Percentiles rank a stretch among this genome's conserved stretches.
Conservation (phyloP, 2,113 vertebrate species). For the Cephalopterus ornatus region DNA sequence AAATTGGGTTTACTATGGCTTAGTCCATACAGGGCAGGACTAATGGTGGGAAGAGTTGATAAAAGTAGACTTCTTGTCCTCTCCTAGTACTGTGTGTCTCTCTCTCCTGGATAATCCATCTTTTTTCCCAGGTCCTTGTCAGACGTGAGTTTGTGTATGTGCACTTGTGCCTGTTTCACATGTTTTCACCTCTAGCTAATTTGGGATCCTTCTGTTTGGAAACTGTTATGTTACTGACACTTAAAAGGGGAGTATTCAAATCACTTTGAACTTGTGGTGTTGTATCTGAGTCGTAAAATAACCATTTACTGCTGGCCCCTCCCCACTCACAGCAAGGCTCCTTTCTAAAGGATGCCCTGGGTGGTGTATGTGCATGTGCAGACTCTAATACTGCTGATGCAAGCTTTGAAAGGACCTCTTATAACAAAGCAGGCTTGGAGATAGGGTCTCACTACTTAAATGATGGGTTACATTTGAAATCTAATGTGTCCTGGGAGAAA, state of each 20-base stretch:
- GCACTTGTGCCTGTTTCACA: background rate
- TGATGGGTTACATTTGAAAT: background rate
- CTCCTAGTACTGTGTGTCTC: background rate
- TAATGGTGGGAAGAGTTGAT: background rate
- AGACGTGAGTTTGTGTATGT: background rate
- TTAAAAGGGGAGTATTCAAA: background rate
- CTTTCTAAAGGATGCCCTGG: background rate
- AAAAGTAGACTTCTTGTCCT: background rate
- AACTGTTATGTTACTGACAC: background rate
- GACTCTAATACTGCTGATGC: background rate
- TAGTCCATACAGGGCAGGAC: background rate
- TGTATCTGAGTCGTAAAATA: background rate
- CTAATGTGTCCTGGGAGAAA: background rate
- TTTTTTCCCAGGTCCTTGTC: background rate
- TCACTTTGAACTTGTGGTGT: background rate
- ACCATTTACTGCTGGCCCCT: background rate
- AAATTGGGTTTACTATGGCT: background rate
- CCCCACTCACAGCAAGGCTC: background rate
- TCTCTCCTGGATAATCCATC: background rate
- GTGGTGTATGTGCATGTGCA: fast-evolving
- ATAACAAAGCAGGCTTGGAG: background rate
- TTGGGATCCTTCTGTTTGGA: background rate
- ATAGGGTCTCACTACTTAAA: background rate
- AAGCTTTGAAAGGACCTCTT: background rate
- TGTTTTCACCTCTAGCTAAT: background rate